Conservation (phyloP, 1,140 invertebrate genomes). For the Hirudo medicinalis region DNA sequence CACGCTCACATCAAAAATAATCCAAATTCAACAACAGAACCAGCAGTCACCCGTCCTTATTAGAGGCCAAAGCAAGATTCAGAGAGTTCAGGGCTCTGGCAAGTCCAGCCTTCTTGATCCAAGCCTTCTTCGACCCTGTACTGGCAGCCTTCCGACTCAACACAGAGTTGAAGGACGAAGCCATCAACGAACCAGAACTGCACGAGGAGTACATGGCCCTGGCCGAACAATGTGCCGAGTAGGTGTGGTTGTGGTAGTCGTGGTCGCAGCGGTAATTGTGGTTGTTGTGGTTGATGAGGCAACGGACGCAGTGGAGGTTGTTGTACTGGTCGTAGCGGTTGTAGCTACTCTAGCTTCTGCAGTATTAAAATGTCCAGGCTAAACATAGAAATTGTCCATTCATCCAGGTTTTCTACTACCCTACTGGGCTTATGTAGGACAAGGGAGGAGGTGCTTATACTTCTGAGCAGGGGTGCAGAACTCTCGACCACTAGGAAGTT, state of each 20-base stretch:
- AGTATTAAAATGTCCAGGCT: too few species aligned
- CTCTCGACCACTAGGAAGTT: neutral
- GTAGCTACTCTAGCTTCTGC: too few species aligned
- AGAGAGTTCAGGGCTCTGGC: neutral
- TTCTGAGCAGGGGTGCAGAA: constrained; percentile 1
- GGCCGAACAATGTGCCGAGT: constrained; percentile 1
- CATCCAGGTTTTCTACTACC: neutral
- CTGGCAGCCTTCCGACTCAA: neutral
- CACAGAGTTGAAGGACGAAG: neutral
- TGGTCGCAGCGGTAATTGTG: neutral
- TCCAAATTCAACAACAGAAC: neutral
- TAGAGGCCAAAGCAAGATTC: neutral
- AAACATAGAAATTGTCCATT: neutral
- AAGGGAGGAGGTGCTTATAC: neutral
- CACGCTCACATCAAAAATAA: too few species aligned
- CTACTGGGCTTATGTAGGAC: neutral
- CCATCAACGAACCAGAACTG: neutral
- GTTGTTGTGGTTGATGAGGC: too few species aligned
- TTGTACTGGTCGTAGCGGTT: too few species aligned
- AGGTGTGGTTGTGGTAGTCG: neutral
- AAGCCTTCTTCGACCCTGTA: neutral
- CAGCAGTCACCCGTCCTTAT: neutral
- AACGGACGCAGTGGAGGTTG: too few species aligned
- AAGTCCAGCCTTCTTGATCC: neutral
- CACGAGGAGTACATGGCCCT: neutral